Base-by-base conservation (phyloP, 2,113 vertebrate genomes). In the Struthidea cinerea region DNA sequence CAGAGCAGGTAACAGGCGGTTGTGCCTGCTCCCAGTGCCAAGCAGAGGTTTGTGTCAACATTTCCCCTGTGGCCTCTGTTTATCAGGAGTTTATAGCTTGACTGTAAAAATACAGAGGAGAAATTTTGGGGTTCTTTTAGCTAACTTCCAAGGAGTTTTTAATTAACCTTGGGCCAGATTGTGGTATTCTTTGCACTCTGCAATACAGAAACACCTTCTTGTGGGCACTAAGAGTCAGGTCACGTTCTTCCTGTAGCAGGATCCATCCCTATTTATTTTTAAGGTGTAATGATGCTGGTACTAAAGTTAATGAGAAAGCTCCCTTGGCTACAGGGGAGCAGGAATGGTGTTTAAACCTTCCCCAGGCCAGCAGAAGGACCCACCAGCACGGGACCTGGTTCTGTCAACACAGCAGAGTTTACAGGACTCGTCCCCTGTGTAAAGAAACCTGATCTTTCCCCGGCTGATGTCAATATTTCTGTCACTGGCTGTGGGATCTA, bases 401-500 rank as follows among this genome's bases (percentile, higher is more conserved):
- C 96, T 95, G 91, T 95, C 93, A 95, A 95, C 92, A 95, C 15
- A 0, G 80, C 53, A 87, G 83, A 94, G 96, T 96, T 96, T 95
- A 95, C 83, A 95, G 88, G 94, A 93, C 88, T 80, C 2, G 19
- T 93, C 94, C 57, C 92, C n/a, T 63, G 92, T 61, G 93, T 68
- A 80, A 90, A 79, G 89, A 96, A 95, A 90, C 56, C 53, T 60
- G 94, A 96, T 94, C 87, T 87, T 81, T 89, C 57, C 52, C 84
- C 12, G 74, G 56, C 77, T 94, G 91, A 92, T 95, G 94, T 96
- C 92, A 90, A 90, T 95, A 96, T 95, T 97, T 96, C 94, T 96
- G 96, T 95, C 92, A 82, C 81, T 92, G 80, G 19, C 92, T 93
- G 83, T 55, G 90, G 89, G 88, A 95, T 90, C 92, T 88, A 94